Evolutionary conservation across 1,140 invertebrate genomes (phyloP), one percentile per base, ranked within the genome.

Genomic region (Drosophila pandora): DNA sequence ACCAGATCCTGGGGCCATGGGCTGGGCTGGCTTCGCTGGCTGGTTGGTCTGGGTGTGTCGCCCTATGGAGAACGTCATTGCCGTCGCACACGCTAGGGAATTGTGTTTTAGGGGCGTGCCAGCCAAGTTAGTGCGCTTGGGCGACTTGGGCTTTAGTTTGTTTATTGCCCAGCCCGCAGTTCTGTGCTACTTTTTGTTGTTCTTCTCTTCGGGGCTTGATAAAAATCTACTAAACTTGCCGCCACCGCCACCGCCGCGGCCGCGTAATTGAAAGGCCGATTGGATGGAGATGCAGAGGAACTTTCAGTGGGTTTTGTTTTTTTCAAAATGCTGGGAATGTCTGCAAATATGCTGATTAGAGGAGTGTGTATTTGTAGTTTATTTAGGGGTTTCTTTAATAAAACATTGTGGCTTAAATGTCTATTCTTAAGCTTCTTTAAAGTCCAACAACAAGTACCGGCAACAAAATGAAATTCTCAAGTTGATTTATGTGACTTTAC

Each of bases 171-270:
- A 9, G 54, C 72, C 72, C 73, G 72, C 72, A 76, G 73, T 68
- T 76, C 67, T 76, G 73, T 55, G 41, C 50, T 39, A 69, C 65
- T 48, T 57, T 63, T 41, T 21, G 34, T 58, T 47, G 28, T 22
- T 37, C 39, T 10, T 13, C 30, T 73, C 70, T 41, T n/a, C 47
- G 28, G 37, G 53, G 8, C 52, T 45, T 70, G 79, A 83, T 83
- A 83, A 67, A 65, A 59, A 83, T 83, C 79, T 70, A 75, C 70
- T 83, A 76, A 76, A 69, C 73, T 76, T 55, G 55, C 50, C 39
- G 34, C 41, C 12, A 48, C 49, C 37, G 41, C 49, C 50, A 48
- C 49, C 37, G 43, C 41, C 10, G 55, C 50, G 30, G 50, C 49
- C 52, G 63, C 56, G 72, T 76, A 83, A 83, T 83, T 83, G 79